Evolutionary conservation across 2,113 vertebrate species (phyloP).

Genomic region (Notothenia coriiceps): DNA sequence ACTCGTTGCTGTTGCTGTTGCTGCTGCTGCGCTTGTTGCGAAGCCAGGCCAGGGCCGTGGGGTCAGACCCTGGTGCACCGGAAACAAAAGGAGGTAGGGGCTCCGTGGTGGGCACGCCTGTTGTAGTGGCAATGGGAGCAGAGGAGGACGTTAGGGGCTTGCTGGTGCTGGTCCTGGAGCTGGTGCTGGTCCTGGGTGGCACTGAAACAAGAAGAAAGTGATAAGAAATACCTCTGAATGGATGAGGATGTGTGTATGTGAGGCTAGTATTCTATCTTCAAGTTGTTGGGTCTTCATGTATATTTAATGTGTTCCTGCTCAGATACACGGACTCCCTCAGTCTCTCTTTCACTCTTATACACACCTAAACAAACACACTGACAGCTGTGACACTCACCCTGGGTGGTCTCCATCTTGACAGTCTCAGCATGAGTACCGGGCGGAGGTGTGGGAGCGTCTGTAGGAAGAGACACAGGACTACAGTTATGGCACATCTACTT

Average conservation of each 20-base stretch:
- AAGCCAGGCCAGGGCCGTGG: conserved; percentile 47
- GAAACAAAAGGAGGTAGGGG: conserved; percentile 43
- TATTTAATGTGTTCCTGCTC: not conserved
- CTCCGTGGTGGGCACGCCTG: conserved; percentile 63
- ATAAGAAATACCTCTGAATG: not conserved
- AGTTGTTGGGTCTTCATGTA: not conserved
- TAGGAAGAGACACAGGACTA: conserved; percentile 31
- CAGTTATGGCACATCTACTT: not conserved
- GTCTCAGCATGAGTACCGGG: conserved; percentile 64
- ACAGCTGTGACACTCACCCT: conserved; percentile 55
- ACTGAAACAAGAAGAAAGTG: conserved; percentile 34
- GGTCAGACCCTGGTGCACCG: conserved; percentile 16
- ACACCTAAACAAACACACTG: not conserved
- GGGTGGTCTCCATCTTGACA: conserved; percentile 68
- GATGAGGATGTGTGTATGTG: not conserved
- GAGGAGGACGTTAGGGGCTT: conserved; percentile 26
- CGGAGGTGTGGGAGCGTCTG: conserved; percentile 60
- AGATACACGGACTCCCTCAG: not conserved
- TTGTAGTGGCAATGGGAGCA: conserved; percentile 20
- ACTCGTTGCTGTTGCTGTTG: conserved; percentile 65
- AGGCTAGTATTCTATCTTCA: not conserved
- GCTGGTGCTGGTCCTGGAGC: conserved; percentile 47
- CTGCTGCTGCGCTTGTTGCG: conserved; percentile 36
- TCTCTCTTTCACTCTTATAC: not conserved
- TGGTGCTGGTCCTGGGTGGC: conserved; percentile 49